Conservation (phyloP, 2,797 vertebrate genomes). For the Labeo calbasu region DNA sequence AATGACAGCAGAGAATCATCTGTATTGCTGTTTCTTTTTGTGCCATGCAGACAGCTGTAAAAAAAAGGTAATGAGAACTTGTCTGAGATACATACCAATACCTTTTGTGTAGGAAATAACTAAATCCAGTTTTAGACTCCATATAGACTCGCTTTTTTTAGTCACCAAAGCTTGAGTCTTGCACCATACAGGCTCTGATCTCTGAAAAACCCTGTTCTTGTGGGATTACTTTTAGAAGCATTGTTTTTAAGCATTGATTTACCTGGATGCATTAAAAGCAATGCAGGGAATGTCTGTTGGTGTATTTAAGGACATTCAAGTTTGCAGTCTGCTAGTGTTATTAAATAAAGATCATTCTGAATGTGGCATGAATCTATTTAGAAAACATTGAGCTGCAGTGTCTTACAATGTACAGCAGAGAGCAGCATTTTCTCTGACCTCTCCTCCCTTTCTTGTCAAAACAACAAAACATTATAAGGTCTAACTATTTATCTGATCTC, state of each 20-base stretch:
- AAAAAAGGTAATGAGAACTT: neutral
- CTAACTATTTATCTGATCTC: neutral
- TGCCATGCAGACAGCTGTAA: neutral
- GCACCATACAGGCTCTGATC: neutral
- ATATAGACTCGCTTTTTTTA: neutral
- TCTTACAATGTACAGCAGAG: conserved; percentile 54
- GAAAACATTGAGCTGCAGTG: conserved; percentile 27
- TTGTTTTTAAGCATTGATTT: neutral
- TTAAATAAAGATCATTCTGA: conserved; percentile 1
- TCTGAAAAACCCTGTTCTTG: neutral
- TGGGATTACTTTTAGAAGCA: neutral
- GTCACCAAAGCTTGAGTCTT: neutral
- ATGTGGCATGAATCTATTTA: neutral
- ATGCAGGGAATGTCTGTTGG: neutral
- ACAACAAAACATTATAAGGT: neutral
- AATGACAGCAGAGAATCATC: neutral
- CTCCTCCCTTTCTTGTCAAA: conserved; percentile 3
- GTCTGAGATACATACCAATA: neutral
- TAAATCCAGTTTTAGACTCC: neutral
- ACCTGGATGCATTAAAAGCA: neutral
- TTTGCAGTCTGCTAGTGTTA: neutral
- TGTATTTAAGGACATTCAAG: neutral
- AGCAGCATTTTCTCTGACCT: conserved; percentile 57
- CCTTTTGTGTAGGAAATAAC: neutral
- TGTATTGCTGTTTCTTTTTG: neutral